Evolutionary conservation across 2,797 vertebrate species (phyloP), one percentile per base, ranked within the genome.

Genomic region (Gobio occitaniae): DNA sequence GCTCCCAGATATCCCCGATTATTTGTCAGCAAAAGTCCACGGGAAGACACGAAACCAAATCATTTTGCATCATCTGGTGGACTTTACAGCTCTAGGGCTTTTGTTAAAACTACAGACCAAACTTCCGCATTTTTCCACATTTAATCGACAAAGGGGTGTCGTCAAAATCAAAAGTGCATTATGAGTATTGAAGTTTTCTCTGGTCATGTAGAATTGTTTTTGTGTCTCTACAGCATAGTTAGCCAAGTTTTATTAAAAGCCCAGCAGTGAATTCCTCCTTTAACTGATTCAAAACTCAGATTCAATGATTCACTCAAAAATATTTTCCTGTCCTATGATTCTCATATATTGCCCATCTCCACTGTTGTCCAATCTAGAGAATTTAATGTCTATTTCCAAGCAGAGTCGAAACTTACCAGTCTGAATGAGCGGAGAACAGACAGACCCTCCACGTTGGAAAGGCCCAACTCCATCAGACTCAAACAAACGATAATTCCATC

Each of bases 391-490:
- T 56, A 21, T 66, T 54, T 74, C 17, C 11, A 71, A 61, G 4
- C 12, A 47, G 17, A 72, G n/a, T 76, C 1, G 25, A 8, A 66
- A 12, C 88, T 93, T 96, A 99, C 98, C 97, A 99, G 88, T 94
- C 98, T 95, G 94, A 99, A 99, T 54, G 98, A 99, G 71, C 98
- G 96, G 48, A 99, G 94, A 82, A 99, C 97, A 3, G 98, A 99
- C 48, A 99, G 91, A 68, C 98, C 98, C 86, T 98, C 97, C 87
- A 98, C 98, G 68, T 96, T 97, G 87, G 97, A 97, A 85, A 99
- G 96, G 71, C 97, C 97, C 89, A 99, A 92, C 93, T 99, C 98
- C 97, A 99, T 98, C 91, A 99, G 94, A 90, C 98, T 99, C 84
- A 99, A 96, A 83, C 96, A 96, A 90, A 99, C 98, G 47, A 99